These are phyloP conservation scores for Lagopus muta DNA, from an alignment of 2,113 vertebrate genomes.

Conservation along the genomic window DNA sequence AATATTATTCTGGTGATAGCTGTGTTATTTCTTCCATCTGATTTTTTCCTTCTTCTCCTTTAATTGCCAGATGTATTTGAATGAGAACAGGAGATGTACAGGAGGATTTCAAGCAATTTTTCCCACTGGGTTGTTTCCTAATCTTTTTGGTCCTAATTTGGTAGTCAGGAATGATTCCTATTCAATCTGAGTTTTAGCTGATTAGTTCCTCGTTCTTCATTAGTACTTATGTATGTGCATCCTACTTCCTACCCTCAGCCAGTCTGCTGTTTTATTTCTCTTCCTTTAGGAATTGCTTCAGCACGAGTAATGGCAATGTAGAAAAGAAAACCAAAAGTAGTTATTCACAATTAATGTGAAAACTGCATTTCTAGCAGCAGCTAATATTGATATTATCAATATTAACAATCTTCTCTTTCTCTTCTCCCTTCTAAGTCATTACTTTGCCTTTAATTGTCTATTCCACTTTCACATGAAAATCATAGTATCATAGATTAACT, in stretches of 20 bases:
- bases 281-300: neutral
- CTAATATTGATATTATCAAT: neutral
- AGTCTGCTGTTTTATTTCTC: no score
- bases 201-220: neutral
- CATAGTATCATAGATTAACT: neutral
- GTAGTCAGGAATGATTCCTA: neutral
- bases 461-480: neutral
- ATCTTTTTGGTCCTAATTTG: neutral
- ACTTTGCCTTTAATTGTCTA: neutral
- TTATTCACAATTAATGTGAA: neutral
- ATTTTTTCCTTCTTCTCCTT: neutral
- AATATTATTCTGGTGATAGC: neutral
- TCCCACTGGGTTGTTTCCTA: neutral
- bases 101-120: neutral
- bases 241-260: fast-evolving
- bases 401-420: neutral
- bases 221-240: fast-evolving
- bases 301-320: neutral
- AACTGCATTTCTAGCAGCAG: neutral
- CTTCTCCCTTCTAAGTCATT: neutral
- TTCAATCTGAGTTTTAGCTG: neutral
- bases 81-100: neutral
- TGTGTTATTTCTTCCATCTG: neutral
- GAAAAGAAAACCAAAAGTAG: neutral
- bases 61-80: neutral